These are phyloP conservation scores for Illadopsis cleaveri DNA, from an alignment of 2,113 vertebrate species.

Conservation along the genomic window DNA sequence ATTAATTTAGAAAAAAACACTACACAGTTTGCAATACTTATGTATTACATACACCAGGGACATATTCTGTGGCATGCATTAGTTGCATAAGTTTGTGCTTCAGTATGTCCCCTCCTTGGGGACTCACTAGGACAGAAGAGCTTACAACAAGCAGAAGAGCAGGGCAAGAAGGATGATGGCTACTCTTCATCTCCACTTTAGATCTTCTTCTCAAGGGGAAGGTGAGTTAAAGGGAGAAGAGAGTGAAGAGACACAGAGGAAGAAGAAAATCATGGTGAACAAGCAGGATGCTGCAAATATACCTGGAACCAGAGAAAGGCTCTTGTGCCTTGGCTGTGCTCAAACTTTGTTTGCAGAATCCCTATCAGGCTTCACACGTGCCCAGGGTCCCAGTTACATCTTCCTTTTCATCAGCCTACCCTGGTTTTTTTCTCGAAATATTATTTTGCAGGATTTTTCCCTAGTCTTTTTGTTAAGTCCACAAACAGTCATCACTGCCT, in stretches of 20 bases:
- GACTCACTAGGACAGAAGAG: not conserved
- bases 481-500: not conserved
- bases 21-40: not conserved
- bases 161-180: not conserved
- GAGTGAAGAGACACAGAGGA: not conserved
- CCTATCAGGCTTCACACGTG: fast-evolving
- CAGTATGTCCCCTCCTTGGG: not conserved
- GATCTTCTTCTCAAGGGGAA: not conserved
- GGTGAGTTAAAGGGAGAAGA: not conserved
- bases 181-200: not conserved
- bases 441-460: not conserved
- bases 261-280: not conserved
- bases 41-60: not conserved
- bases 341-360: not conserved
- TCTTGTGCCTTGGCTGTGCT: not conserved
- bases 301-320: not conserved
- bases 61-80: not conserved
- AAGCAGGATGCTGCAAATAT: not conserved
- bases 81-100: not conserved
- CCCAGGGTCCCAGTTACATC: not conserved
- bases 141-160: not conserved
- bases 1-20: not conserved
- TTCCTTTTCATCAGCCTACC: not conserved
- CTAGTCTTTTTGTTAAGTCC: not conserved
- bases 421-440: not conserved